Conservation (phyloP, 2,797 vertebrate species). For the Acrocephalus scirpaceus region DNA sequence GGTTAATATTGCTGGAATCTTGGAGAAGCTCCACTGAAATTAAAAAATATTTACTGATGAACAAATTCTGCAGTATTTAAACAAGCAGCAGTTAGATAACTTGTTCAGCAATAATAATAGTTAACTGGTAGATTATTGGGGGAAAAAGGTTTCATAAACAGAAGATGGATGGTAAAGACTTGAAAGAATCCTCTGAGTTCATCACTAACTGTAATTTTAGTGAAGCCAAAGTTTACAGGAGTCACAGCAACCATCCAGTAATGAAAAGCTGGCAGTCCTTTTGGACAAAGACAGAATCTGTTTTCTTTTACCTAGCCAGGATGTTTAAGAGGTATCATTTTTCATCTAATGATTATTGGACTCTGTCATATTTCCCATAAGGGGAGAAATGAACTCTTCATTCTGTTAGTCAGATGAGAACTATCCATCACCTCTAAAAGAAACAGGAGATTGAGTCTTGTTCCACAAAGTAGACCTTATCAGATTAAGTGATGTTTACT, state of each 20-base stretch:
- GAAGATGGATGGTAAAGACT: background rate
- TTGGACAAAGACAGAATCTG: background rate
- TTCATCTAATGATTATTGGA: conserved; percentile 13
- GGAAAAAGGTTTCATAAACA: background rate
- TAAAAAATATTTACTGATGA: background rate
- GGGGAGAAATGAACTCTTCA: background rate
- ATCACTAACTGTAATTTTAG: background rate
- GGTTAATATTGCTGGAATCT: background rate
- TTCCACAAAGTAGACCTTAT: background rate
- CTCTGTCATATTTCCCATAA: background rate
- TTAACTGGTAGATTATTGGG: background rate
- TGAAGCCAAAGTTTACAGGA: background rate
- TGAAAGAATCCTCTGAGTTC: background rate
- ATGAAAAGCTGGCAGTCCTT: background rate
- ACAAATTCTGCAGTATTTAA: background rate
- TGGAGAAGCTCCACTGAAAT: background rate
- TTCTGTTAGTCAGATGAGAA: background rate
- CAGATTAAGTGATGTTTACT: background rate
- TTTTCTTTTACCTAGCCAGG: background rate
- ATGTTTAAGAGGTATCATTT: background rate
- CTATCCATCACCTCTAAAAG: background rate
- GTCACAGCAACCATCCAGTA: background rate
- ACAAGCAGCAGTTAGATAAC: background rate
- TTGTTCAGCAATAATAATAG: background rate
- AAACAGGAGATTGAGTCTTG: background rate